Conservation (phyloP, 2,797 vertebrate genomes). For the Ataeniobius toweri region DNA sequence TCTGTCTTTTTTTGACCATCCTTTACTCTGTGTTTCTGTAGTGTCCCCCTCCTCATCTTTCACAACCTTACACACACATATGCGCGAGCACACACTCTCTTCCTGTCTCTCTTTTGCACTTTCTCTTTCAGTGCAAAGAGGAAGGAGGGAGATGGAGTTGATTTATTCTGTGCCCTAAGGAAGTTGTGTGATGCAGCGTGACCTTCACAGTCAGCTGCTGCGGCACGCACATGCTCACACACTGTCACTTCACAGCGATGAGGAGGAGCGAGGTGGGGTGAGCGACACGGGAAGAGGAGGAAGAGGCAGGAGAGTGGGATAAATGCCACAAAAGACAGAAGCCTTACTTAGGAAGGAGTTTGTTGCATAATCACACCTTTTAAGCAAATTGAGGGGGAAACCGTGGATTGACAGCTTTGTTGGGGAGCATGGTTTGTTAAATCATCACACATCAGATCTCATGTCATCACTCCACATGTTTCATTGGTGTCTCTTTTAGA, state of each 20-base stretch:
- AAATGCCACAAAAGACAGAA: constrained; percentile 54
- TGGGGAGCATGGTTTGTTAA: background rate
- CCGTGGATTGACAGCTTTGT: no score
- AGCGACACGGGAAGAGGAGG: constrained; percentile 37
- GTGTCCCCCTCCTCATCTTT: constrained; percentile 15
- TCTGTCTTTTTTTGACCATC: constrained; percentile 53
- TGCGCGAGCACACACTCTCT: constrained; percentile 14
- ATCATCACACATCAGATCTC: constrained; percentile 7
- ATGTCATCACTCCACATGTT: constrained; percentile 14
- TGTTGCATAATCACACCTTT: constrained; percentile 50
- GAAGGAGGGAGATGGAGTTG: constrained; percentile 85
- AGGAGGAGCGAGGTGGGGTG: constrained; percentile 62
- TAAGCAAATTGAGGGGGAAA: constrained; percentile 12
- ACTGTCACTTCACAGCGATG: constrained; percentile 67
- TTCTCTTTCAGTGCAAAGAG: constrained; percentile 71
- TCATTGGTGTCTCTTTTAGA: constrained; percentile 11
- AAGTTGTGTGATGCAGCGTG: constrained; percentile 97
- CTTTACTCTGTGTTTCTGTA: constrained; percentile 59
- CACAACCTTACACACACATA: constrained; percentile 53
- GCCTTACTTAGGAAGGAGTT: constrained; percentile 55
- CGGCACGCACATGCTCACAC: constrained; percentile 61
- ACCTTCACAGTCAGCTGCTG: constrained; percentile 93
- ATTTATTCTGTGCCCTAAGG: constrained; percentile 99
- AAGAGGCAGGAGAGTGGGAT: constrained; percentile 49
- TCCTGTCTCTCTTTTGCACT: constrained; percentile 33